phyloP scores from a whole-genome alignment of 1,140 invertebrate genomes.

The Drosophila paulistorum region DNA sequence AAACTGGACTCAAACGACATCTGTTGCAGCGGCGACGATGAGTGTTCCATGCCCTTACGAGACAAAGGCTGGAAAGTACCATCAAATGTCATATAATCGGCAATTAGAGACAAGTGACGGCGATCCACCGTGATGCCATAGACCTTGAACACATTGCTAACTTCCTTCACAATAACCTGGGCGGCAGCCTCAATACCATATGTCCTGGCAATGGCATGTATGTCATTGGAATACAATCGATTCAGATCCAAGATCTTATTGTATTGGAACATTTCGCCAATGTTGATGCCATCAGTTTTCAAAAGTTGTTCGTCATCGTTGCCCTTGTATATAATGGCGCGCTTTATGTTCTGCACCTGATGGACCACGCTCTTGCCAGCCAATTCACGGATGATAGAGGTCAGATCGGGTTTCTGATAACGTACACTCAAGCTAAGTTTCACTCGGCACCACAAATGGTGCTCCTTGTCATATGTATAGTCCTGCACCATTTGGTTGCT shows the following conservation, averaged over 20 bases:
- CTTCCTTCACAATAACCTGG: constrained; percentile 94
- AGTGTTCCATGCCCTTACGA: constrained; percentile 93
- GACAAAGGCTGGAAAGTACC: constrained; percentile 95
- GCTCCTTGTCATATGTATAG: constrained; percentile 90
- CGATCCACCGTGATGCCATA: constrained; percentile 98
- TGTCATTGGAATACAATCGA: constrained; percentile 96
- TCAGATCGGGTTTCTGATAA: constrained; percentile 90
- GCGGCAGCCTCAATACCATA: constrained; percentile 99
- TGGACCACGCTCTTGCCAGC: constrained; percentile 90
- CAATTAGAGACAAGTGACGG: constrained; percentile 95
- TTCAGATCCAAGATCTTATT: constrained; percentile 92
- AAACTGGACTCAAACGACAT: constrained; percentile 98
- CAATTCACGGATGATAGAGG: constrained; percentile 89
- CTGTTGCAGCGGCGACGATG: constrained; percentile 96
- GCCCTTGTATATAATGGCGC: constrained; percentile 90
- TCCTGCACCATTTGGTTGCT: constrained; percentile 83
- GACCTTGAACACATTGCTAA: constrained; percentile 95
- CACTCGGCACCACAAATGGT: constrained; percentile 90
- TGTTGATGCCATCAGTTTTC: constrained; percentile 98
- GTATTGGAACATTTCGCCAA: constrained; percentile 94
- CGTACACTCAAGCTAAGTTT: constrained; percentile 87
- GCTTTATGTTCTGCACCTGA: constrained; percentile 91
- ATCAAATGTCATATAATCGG: constrained; percentile 99
- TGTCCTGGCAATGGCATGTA: constrained; percentile 93
- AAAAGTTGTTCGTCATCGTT: constrained; percentile 86